Base-by-base conservation (phyloP, 1,140 invertebrate genomes). In the Argopecten irradians region DNA sequence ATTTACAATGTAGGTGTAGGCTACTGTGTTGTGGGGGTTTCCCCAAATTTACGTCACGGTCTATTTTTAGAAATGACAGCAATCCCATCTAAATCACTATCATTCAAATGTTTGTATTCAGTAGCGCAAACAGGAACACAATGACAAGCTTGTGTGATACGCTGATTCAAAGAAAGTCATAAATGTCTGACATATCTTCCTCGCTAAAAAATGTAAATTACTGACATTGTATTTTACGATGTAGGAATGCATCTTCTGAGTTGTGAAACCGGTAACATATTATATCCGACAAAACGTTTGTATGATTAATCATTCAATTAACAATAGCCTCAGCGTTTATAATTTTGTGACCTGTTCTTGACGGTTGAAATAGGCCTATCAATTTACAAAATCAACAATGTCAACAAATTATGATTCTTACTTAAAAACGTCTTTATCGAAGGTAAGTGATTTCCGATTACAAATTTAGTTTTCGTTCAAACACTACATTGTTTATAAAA, bases 141-240 rank as follows among this genome's bases (percentile, higher is more conserved):
- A 13, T 39, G 5, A 39, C 22, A 28, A 71, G n/a, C 55, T 3
- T 71, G 1, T n/a, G 28, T 5, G 8, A 28, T 28, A 28, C 55
- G 13, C 43, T 19, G 55, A 71, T 71, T 28, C 22, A 71, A 3
- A 28, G 22, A 71, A 71, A 71, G 22, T 71, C n/a, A 71, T 28
- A 46, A 46, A 71, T 71, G 55, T n/a, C 55, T 71, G 55, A 71
- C 55, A 71, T 71, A 71, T 71, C 55, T 71, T 71, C 43, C 55
- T 71, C 19, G 3, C 9, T 16, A 46, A n/a, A 71, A 39, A 71
- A 71, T 71, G 55, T n/a, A 11, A 71, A 71, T 71, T 71, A 71
- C 28, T 16, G n/a, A 71, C n/a, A 28, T 71, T 28, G 55, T 28
- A n/a, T 71, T 28, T 71, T 71, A 71, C 0, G n/a, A 71, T 71